Base-by-base conservation (phyloP, 2,797 vertebrate genomes). In the Melanotaenia boesemani region DNA sequence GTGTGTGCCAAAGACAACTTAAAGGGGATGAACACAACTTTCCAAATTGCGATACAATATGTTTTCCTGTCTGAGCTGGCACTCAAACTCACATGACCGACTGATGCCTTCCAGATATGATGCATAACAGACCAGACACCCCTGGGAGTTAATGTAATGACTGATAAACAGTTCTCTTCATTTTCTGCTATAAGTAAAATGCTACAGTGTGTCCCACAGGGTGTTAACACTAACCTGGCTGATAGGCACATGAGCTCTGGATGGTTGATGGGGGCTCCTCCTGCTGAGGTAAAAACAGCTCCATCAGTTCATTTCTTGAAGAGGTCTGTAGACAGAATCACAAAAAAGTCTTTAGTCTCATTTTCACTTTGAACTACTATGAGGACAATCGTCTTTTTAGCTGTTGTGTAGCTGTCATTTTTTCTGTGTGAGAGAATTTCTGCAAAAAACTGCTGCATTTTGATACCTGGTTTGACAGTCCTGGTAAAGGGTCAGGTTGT, bases 271-370 rank as follows among this genome's bases (percentile, higher is more conserved):
- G 36, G 1, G 86, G 80, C 0, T 78, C 75, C 28, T 72, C 64
- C 79, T 67, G 15, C 30, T 48, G 74, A 28, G 76, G 3, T 15
- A 85, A 73, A 52, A 94, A 93, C 39, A 92, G 71, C 0, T 88
- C 85, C 85, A 90, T 70, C 80, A 94, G 44, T 63, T 92, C 91
- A 63, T 70, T 67, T 6, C 30, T 76, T 26, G 76, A 62, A 5
- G 76, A 85, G 0, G 24, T 15, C 92, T 93, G 70, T 9, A 65
- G 61, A 75, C 2, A 60, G 16, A 87, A 6, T 77, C 60, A 52
- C 2, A 70, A 67, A 10, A 73, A 46, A 8, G 34, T 0, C 11
- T 37, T 52, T 50, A 46, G 28, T 26, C 28, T 44, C 16, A 63
- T 3, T 2, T 13, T 2, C 22, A 52, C 28, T n/a, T 60, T 22